Evolutionary conservation across 2,888 invertebrate genomes (phyloP), one percentile per base, ranked within the genome.

Genomic region (Lottia scabra): DNA sequence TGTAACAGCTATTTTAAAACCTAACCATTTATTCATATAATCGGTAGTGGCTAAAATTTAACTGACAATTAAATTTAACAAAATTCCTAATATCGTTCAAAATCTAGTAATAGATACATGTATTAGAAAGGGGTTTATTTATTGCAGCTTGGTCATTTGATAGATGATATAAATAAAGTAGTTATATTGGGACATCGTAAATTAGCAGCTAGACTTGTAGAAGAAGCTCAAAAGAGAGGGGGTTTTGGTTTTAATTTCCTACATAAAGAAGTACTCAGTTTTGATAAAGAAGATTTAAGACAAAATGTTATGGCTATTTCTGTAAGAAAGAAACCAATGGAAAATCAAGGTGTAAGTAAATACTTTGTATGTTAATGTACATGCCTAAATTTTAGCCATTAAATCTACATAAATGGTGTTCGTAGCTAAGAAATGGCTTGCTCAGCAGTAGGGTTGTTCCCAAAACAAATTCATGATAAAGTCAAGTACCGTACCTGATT

Each of bases 121-220:
- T n/a, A n/a, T n/a, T n/a, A n/a, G n/a, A n/a, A n/a, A 38, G 8
- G 1, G 1, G 23, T 56, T 23, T 62, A 27, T 15, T 46, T 68
- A 56, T 75, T 78, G 10, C 75, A 85, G 85, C 74, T 82, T 66
- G 56, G 74, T 0, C 63, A 69, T 8, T 77, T 80, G n/a, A 68
- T 77, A 19, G 68, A 74, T 3, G 78, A 81, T 63, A 81, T 91
- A 38, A 80, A 85, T 66, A 72, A 78, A 66, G 90, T 90, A n/a
- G 83, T 91, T 6, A 80, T 87, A 38, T 74, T 78, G 74, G 91
- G 91, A 12, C 87, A 91, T 80, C 78, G 88, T 65, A 86, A 89
- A 75, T 72, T 91, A 56, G 91, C 90, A 27, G 89, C 86, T 8
- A 80, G 86, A 56, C 79, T 91, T 43, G 83, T 90, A 6, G 83